Base-by-base conservation (phyloP, 2,888 invertebrate species). In the Drosophila trichaetosa region DNA sequence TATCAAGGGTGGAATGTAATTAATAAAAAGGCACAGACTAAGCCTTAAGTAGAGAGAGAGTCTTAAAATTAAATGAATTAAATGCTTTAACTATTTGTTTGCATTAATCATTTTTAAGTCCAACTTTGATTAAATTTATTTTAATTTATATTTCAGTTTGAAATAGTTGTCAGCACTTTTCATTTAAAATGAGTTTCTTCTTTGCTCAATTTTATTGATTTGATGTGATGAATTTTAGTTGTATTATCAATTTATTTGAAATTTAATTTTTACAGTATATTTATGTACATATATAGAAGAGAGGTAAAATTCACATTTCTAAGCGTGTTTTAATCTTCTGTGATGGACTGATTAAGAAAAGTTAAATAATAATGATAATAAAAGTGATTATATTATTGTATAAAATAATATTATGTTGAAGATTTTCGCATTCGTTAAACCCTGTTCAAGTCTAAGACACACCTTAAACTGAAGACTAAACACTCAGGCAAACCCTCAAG, bases 391-490 rank as follows among this genome's bases (percentile, higher is more conserved):
- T 42, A 3, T 6, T 7, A 34, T 36, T 36, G 16, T 6, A 16
- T 16, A 5, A 6, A 6, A 16, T 6, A 7, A 21, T 7, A 8
- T 46, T 46, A 2, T 4, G 27, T 42, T 42, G 10, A 48, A 36
- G 4, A 21, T 18, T 58, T 49, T 11, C 1, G 33, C 16, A 13
- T 10, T 3, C 18, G 27, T 29, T 51, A 40, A 51, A 42, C 46
- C 21, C 34, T 42, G 18, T 38, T 58, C 29, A 53, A 61, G 58
- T 58, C 34, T 21, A 21, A 49, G 48, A 24, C n/a, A 42, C 48
- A 61, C 27, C 33, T 57, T 42, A 38, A 54, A 48, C 60, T 46
- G 57, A 66, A 10, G 29, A 27, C 53, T 1, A 38, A 36, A 27
- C 42, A 24, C 10, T 24, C 31, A 49, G 8, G 7, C 10, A 49